phyloP scores from a whole-genome alignment of 2,797 vertebrate genomes.

The Typhlichthys subterraneus region DNA sequence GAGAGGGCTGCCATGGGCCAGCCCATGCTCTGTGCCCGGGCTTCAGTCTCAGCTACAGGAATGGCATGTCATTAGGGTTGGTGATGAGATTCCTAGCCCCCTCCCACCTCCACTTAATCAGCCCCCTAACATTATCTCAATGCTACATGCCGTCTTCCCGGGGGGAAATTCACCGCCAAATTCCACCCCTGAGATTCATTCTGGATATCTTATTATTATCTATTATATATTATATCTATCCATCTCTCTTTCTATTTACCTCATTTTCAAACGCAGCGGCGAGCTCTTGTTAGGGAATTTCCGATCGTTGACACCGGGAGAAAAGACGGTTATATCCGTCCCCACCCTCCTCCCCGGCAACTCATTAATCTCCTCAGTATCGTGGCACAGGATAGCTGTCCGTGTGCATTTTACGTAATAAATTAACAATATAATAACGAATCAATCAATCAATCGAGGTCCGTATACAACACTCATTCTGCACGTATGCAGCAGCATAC shows the following conservation, averaged over 20 bases:
- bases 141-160: constrained; percentile 68
- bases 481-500: too few relatives aligned
- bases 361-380: neutral
- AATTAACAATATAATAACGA: too few relatives aligned
- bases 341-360: neutral
- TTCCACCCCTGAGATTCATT: constrained; percentile 49
- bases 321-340: too few relatives aligned
- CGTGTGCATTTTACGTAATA: too few relatives aligned
- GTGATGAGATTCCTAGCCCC: constrained; percentile 77
- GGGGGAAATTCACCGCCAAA: constrained; percentile 40
- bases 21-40: constrained; percentile 66
- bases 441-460: too few relatives aligned
- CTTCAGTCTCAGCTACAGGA: constrained; percentile 65
- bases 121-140: constrained; percentile 75
- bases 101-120: constrained; percentile 72
- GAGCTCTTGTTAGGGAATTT: too few relatives aligned
- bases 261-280: too few relatives aligned
- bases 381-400: neutral
- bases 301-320: too few relatives aligned
- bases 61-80: constrained; percentile 75
- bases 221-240: too few relatives aligned
- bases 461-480: too few relatives aligned
- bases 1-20: constrained; percentile 67
- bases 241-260: too few relatives aligned
- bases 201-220: constrained; percentile 19